Conservation (phyloP, 37 sponge, comb jelly and placozoan genomes). For the Beroe ovata region DNA sequence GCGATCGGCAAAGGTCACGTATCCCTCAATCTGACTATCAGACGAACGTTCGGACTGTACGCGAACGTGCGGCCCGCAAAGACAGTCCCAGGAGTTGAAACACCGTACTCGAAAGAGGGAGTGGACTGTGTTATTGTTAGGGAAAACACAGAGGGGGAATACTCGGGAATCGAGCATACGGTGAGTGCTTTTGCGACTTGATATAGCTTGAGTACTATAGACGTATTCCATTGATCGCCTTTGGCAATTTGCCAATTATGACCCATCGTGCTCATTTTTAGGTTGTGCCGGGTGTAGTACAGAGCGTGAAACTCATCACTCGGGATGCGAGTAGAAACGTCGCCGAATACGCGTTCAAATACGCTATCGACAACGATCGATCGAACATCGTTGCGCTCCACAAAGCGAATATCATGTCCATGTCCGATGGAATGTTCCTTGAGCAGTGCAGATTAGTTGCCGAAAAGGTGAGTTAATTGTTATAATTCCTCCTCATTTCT, state of each 20-base stretch:
- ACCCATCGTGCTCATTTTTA: too few relatives aligned
- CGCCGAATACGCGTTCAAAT: slow-evolving; percentile 98
- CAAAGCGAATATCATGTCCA: slow-evolving; percentile 96
- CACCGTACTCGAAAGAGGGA: slow-evolving; percentile 75
- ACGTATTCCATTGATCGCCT: too few relatives aligned
- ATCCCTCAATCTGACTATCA: slow-evolving; percentile 94
- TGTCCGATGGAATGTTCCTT: slow-evolving; percentile 93
- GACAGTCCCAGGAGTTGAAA: slow-evolving; percentile 81
- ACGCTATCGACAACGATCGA: slow-evolving; percentile 79
- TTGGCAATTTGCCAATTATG: too few relatives aligned
- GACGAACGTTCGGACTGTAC: slow-evolving; percentile 91
- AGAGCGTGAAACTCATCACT: slow-evolving; percentile 98
- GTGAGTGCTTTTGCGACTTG: slow-evolving; percentile 66
- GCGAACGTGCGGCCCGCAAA: slow-evolving; percentile 96
- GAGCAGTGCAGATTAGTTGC: slow-evolving; percentile 86
- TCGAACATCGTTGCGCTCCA: slow-evolving; percentile 90
- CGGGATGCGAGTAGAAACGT: slow-evolving; percentile 85
- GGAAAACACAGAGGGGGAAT: slow-evolving; percentile 99
- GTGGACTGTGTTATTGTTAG: slow-evolving; percentile 96
- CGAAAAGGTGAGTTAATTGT: slow-evolving; percentile 67
- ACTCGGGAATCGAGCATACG: slow-evolving; percentile 98
- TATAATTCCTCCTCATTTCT: too few relatives aligned
- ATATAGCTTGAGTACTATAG: background rate
- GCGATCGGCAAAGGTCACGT: slow-evolving; percentile 97
- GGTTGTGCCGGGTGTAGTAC: slow-evolving; percentile 98